phyloP scores from a whole-genome alignment of 2,797 vertebrate genomes.

The Xenopus petersii region DNA sequence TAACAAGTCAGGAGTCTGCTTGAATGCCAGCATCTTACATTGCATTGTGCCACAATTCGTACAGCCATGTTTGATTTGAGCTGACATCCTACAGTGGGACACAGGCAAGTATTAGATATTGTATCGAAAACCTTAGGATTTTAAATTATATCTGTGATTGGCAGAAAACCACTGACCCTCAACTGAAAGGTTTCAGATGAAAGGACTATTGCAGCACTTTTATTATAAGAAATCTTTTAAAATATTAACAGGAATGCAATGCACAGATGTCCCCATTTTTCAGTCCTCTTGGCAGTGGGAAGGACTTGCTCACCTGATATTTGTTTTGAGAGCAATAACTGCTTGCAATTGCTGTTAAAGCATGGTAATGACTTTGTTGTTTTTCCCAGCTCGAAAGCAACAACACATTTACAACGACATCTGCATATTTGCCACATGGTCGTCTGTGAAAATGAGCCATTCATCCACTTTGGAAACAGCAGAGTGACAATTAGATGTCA shows the following conservation, averaged over 20 bases:
- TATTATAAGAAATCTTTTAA: too few species aligned
- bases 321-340: neutral
- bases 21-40: too few species aligned
- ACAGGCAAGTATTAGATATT: too few species aligned
- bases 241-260: too few species aligned
- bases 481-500: conserved; percentile 27
- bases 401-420: conserved; percentile 11
- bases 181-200: neutral
- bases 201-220: neutral
- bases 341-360: conserved; percentile 13
- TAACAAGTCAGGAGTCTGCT: too few species aligned
- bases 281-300: too few species aligned
- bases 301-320: conserved; percentile 1
- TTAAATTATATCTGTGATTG: conserved; percentile 3
- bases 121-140: neutral
- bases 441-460: conserved; percentile 24
- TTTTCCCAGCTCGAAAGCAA: neutral
- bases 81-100: too few species aligned
- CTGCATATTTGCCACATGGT: conserved; percentile 28
- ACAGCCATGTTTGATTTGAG: too few species aligned
- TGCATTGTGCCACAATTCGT: too few species aligned
- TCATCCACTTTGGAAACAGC: conserved; percentile 17
- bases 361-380: conserved; percentile 13
- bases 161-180: neutral
- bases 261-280: too few species aligned